A percentile compares a stretch with the other conserved stretches of the same genome.
phyloP scores from a whole-genome alignment of 2,797 vertebrate species.

The Rhabdophis nuchalis region DNA sequence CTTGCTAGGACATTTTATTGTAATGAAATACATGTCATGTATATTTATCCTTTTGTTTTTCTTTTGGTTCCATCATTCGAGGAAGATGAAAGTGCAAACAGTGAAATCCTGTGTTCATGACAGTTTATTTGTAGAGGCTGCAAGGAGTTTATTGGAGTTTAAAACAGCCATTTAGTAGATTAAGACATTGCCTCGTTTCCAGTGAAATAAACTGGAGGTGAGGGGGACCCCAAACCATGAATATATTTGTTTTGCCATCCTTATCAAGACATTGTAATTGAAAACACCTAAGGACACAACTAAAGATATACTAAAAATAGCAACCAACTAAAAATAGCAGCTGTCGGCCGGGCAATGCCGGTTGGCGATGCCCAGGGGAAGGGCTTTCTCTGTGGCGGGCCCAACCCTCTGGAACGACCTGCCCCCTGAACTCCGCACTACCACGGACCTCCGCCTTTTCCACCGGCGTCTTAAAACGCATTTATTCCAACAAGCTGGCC shows the following conservation, averaged over 20 bases:
- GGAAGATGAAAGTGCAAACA: background rate
- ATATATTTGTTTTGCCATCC: background rate
- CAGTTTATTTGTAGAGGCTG: background rate
- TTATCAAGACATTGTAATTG: background rate
- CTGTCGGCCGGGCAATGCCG: no score
- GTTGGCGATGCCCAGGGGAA: no score
- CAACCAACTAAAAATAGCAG: no score
- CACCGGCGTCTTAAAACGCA: no score
- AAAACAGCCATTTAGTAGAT: background rate
- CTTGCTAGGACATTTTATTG: background rate
- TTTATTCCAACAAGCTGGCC: no score
- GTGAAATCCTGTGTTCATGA: background rate
- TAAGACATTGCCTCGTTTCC: background rate
- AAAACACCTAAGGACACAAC: background rate
- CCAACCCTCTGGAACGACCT: no score
- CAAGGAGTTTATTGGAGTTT: background rate
- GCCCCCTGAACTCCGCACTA: no score
- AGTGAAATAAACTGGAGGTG: background rate
- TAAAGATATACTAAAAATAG: no score
- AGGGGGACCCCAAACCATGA: background rate
- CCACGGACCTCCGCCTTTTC: no score
- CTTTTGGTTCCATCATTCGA: no score
- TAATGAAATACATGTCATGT: background rate
- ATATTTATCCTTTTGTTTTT: background rate
- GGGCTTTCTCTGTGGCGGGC: no score